phyloP scores from a whole-genome alignment of 2,113 vertebrate genomes.

The Axis porcinus region DNA sequence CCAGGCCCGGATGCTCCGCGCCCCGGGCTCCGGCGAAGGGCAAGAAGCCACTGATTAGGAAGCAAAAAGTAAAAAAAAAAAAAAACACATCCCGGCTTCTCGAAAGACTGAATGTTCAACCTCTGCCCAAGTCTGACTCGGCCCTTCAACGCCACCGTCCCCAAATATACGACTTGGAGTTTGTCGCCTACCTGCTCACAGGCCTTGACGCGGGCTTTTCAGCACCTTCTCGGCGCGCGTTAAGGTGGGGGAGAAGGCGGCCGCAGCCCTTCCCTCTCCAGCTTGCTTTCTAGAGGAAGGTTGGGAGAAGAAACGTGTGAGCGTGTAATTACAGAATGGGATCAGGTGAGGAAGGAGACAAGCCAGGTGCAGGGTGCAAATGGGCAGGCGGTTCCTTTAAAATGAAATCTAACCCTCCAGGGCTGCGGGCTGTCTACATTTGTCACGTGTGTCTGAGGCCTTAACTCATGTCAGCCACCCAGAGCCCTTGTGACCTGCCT shows the following conservation, averaged over 20 bases:
- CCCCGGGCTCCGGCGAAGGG: neutral
- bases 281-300: neutral
- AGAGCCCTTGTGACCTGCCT: neutral
- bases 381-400: neutral
- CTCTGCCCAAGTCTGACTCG: neutral
- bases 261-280: neutral
- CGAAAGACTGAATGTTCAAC: neutral
- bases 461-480: neutral
- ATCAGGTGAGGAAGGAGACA: neutral
- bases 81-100: neutral
- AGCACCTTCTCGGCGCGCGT: neutral
- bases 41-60: conserved; percentile 15
- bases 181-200: neutral
- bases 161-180: neutral
- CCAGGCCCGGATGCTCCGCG: neutral
- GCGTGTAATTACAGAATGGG: neutral
- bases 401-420: neutral
- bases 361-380: neutral
- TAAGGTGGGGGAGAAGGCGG: rapidly evolving
- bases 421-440: neutral
- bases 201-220: neutral
- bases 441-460: neutral
- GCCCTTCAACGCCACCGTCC: neutral
- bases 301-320: neutral
- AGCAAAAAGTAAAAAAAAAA: neutral